Evolutionary conservation across 2,113 vertebrate species (phyloP), one percentile per base, ranked within the genome.

Genomic region (Podarcis cretensis): DNA sequence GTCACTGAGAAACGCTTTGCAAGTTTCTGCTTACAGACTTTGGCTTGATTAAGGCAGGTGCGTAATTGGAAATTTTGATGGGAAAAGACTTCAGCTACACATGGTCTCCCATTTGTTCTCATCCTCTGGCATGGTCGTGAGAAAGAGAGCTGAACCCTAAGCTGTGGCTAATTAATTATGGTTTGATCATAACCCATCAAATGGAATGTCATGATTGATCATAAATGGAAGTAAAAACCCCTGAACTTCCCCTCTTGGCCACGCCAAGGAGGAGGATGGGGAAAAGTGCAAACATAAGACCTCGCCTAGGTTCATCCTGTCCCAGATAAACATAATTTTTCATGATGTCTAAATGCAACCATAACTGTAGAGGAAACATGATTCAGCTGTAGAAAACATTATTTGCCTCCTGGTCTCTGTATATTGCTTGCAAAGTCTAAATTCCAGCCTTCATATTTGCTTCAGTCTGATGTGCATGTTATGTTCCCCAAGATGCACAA

Each of bases 1-100:
- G 92, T 84, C 88, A 86, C 85, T 43, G 83, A 85, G 90, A 92
- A 88, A 57, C 84, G 87, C 82, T 94, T 79, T 76, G 88, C 54
- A 84, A 57, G 76, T 0, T 0, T 5, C 2, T 0, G 0, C 48
- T 77, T 88, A 76, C 21, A 81, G 87, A 73, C 0, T 0, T 82
- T 48, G 35, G 68, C 1, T 54, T 74, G 80, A 65, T 88, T 83
- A 84, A 84, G 40, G 16, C 43, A 84, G 48, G 48, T 48, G 13
- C 48, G 25, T 74, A 57, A 74, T 32, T 54, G 43, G 54, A 48
- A 73, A 48, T 25, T 54, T 54, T 54, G 48, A 54, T 12, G 48
- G 48, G 9, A 12, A 54, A 54, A 54, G 48, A 54, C 71, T 30
- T 73, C 71, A 32, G 71, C 18, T 35, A 16, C 13, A 16, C 16